Base-by-base conservation (phyloP, 35 echinoderm and acorn worm species). In the Apostichopus parvimensis region DNA sequence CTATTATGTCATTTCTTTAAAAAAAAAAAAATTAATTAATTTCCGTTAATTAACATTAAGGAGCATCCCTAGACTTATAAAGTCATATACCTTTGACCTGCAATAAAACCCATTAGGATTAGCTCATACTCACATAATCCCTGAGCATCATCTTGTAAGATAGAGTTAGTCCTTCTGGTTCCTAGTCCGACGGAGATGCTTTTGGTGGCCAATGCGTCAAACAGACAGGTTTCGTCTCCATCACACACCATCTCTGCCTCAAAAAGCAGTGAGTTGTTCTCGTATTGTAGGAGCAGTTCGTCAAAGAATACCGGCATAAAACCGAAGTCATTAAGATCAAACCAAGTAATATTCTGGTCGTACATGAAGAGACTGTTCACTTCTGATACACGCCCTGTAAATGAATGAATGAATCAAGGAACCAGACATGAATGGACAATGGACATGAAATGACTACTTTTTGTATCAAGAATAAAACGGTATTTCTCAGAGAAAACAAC, bases 271-370 rank as follows among this genome's bases (percentile, higher is more conserved):
- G 92, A 21, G 85, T 87, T 87, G 64, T 87, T 87, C 64, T 87
- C 85, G 64, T 65, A 87, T 57, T 59, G 54, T 14, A 87, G 13
- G 3, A 98, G 91, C 4, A 98, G 64, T 21, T 95, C 88, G 26
- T 92, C 92, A 6, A 95, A 88, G 90, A 98, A 98, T 57, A 91
- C 53, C 13, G 96, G 96, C 77, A 76, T 73, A 66, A 98, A 98
- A 22, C 68, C 71, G 15, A 89, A 21, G 78, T 98, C 90, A 95
- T 95, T 98, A 17, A 91, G 71, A 18, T 23, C 73, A 59, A 45
- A 57, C 92, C 94, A 98, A 53, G 94, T 91, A 9, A 22, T 75
- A 54, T 77, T 73, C 11, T 77, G 72, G 5, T n/a, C 25, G 70
- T 98, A 98, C 56, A 77, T 90, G 52, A 98, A 98, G 13, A 95